These are phyloP conservation scores for Syritta pipiens DNA, from an alignment of 2,888 invertebrate species.

Conservation along the genomic window DNA sequence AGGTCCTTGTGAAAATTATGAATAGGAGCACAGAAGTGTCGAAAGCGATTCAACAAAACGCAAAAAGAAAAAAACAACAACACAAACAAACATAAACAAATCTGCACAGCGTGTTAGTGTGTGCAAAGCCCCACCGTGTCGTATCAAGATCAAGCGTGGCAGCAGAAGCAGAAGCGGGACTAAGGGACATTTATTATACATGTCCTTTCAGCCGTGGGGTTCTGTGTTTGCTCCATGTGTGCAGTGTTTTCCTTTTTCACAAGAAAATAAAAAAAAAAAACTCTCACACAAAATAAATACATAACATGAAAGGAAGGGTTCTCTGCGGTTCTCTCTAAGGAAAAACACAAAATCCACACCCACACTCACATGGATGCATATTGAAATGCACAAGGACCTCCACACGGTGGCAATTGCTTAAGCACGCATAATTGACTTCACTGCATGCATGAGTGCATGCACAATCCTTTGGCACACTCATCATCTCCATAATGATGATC, in stretches of 20 bases:
- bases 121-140: conserved; percentile 1
- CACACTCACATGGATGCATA: not conserved
- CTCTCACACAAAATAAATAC: conserved; percentile 23
- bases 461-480: conserved; percentile 42
- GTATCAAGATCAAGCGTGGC: conserved; percentile 64
- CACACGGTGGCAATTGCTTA: conserved; percentile 51
- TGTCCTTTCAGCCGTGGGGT: conserved; percentile 32
- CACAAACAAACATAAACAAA: conserved; percentile 37
- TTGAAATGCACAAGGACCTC: conserved; percentile 29
- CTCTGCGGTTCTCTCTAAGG: conserved; percentile 6
- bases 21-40: conserved; percentile 56
- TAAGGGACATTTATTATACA: conserved; percentile 53
- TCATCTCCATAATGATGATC: conserved; percentile 40
- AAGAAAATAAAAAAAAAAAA: not conserved
- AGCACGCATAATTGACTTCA: conserved; percentile 61
- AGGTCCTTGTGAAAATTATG: conserved; percentile 62
- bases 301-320: conserved; percentile 4
- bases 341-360: not conserved
- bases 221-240: conserved; percentile 30
- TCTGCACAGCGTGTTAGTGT: conserved; percentile 8
- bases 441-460: conserved; percentile 41
- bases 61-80: conserved; percentile 42
- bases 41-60: conserved; percentile 58
- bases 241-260: conserved; percentile 15
- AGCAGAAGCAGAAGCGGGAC: conserved; percentile 21